phyloP scores from a whole-genome alignment of 1,140 invertebrate genomes.

The Episyrphus balteatus region DNA sequence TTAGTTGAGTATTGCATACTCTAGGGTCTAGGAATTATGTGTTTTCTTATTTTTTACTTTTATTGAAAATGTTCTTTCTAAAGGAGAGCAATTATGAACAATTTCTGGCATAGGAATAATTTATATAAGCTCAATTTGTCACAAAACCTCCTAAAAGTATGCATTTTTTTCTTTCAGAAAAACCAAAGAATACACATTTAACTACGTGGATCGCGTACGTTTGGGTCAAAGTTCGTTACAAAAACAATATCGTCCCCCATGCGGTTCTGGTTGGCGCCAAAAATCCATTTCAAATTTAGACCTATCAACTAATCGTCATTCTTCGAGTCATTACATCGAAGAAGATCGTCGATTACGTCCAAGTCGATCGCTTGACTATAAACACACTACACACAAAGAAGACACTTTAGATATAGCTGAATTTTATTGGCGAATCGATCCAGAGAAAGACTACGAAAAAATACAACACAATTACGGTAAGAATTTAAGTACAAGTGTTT shows the following conservation, averaged over 20 bases:
- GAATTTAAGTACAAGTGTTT: no score
- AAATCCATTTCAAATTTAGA: conserved; percentile 35
- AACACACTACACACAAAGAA: conserved; percentile 19
- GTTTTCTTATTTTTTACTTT: no score
- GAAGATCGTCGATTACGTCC: conserved; percentile 25
- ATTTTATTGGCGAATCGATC: conserved; percentile 34
- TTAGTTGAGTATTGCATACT: no score
- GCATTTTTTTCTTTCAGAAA: conserved; percentile 4
- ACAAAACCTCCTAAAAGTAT: no score
- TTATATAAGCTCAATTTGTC: no score
- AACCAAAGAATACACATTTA: conserved; percentile 25
- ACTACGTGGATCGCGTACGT: conserved; percentile 32
- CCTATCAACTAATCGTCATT: conserved; percentile 35
- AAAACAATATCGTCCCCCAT: conserved; percentile 19
- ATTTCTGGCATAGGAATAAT: no score
- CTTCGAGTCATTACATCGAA: conserved; percentile 23
- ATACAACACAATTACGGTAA: not conserved
- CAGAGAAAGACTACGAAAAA: conserved; percentile 12
- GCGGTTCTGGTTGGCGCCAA: conserved; percentile 34
- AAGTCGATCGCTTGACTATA: conserved; percentile 30
- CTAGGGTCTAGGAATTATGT: no score
- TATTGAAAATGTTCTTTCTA: no score
- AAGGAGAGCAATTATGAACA: no score
- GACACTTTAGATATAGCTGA: conserved; percentile 32
- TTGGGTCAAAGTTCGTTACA: conserved; percentile 12